Base-by-base conservation (phyloP, 1,140 invertebrate genomes). In the Mercenaria mercenaria region DNA sequence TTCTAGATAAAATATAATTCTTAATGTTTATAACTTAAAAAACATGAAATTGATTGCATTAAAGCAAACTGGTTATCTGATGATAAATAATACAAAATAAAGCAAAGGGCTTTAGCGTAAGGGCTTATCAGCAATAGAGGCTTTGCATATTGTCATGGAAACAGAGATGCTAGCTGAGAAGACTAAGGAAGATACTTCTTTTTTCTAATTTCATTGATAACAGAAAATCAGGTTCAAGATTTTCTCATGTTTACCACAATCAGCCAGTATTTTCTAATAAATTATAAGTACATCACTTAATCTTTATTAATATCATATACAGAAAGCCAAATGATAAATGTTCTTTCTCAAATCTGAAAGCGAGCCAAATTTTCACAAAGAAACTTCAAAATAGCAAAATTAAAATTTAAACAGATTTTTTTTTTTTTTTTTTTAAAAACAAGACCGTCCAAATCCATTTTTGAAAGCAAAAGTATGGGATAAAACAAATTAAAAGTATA, bases 71-170 rank as follows among this genome's bases (percentile, higher is more conserved):
- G 32, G 18, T 72, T 72, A 39, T 77, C 47, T 77, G 50, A 77
- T 77, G 47, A 52, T 77, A 52, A 77, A 29, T 50, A 50, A 79
- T 56, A 56, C 76, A 79, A 37, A 50, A 52, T 72, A 72, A 76
- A 79, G 76, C 50, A 26, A 29, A 79, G 47, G 76, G 76, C 76
- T 37, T 79, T 52, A 79, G 47, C 32, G 23, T 56, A 50, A 59
- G 47, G 43, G 76, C 76, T 79, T 79, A 79, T 79, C 76, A 56
- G 76, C 47, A 79, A 79, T 52, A 34, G 15, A 79, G 76, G 76
- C 76, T 79, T 79, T 56, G 29, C 47, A 79, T 34, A 32, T 79
- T 18, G 47, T 39, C 29, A 79, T 79, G 76, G 76, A 23, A 52
- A 79, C 47, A 56, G 76, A 56, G 76, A 79, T 79, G 76, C 76